Percentiles rank a stretch among this genome's conserved stretches.
These are phyloP conservation scores for Prosapia bicincta DNA, from an alignment of 2,888 invertebrate genomes.

Conservation along the genomic window DNA sequence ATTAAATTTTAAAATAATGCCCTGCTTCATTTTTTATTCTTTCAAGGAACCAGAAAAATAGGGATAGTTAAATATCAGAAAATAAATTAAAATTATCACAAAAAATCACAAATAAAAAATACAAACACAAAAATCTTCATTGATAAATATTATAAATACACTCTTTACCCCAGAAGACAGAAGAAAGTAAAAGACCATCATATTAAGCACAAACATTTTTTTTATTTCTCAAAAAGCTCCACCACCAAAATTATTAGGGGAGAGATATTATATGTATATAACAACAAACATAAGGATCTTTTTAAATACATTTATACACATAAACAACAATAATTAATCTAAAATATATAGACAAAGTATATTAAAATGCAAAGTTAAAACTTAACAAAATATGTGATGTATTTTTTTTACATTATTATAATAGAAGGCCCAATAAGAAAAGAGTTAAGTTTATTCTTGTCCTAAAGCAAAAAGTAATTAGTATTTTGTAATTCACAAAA, in stretches of 20 bases:
- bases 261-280: neutral
- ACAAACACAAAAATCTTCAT: too few species aligned
- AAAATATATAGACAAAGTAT: neutral
- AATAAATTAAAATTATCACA: too few species aligned
- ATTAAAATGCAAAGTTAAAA: neutral
- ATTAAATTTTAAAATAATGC: too few species aligned
- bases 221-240: constrained; percentile 2
- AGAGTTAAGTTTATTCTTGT: too few species aligned
- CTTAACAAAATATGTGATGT: neutral
- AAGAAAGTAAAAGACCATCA: neutral
- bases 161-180: neutral
- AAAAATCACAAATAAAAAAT: too few species aligned
- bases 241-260: neutral
- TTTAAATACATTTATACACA: neutral
- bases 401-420: too few species aligned
- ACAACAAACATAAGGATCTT: neutral
- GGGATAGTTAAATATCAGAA: too few species aligned
- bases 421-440: too few species aligned
- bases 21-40: too few species aligned
- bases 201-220: neutral
- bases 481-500: too few species aligned
- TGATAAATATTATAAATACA: neutral
- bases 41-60: too few species aligned
- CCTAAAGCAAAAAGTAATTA: too few species aligned
- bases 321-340: neutral